Evolutionary conservation across 2,113 vertebrate genomes (phyloP), one percentile per base, ranked within the genome.

Genomic region (Trichomycterus rosablanca): DNA sequence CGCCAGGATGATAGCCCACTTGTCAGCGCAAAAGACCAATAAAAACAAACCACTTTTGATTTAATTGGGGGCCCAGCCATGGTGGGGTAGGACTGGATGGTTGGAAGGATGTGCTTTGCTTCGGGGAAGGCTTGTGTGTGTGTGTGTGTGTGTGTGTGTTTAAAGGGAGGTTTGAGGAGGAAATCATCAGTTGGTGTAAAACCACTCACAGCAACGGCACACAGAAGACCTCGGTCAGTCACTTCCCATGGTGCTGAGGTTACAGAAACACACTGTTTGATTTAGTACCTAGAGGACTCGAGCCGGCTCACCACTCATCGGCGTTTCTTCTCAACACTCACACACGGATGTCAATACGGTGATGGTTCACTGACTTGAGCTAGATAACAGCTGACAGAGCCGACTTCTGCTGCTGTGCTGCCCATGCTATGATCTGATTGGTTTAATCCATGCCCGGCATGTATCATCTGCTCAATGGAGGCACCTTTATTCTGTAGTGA

Each of bases 11-110:
- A 98, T 97, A 90, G 95, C 89, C 94, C 95, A 97, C 95, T 97
- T 97, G 95, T 98, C 95, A 98, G 93, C 89, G 93, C 94, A 98
- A 98, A 98, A 95, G 93, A 97, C 95, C 95, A 97, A 97, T 97
- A 98, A 97, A 97, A 97, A 97, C 94, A 97, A 96, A 93, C 95
- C 93, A 89, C 96, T 89, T 98, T 97, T 97, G 93, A 96, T 98
- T 97, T 98, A 97, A 97, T 97, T 98, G 96, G 95, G 94, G 93
- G 89, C 88, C 84, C 84, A 87, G 83, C 84, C 79, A 77, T 78
- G 76, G 67, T 60, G 43, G 70, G 61, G 66, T 52, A 60, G 52
- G 68, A 53, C 67, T 49, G 62, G 58, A 55, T 42, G 53, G 55
- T 52, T 64, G 68, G 61, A 51, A 52, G 48, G 50, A 39, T 48